phyloP scores from a whole-genome alignment of 2,888 invertebrate genomes.

The Julus scanicus region DNA sequence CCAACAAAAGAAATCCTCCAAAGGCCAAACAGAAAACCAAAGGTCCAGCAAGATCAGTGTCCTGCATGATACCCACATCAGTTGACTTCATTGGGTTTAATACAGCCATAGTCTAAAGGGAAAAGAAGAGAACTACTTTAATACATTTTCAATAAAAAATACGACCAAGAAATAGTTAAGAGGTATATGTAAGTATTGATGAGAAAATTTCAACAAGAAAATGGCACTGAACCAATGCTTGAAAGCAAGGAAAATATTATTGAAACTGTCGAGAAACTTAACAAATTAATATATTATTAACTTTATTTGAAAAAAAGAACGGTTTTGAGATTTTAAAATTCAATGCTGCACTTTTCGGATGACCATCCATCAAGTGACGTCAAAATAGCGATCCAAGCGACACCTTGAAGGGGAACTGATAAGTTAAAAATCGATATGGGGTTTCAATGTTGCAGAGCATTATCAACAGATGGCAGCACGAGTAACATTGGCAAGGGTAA shows the following conservation, averaged over 20 bases:
- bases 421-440: neutral
- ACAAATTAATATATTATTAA: too few species aligned
- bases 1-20: conserved; percentile 71
- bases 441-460: neutral
- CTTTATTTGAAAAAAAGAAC: too few species aligned
- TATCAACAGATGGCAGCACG: neutral
- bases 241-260: too few species aligned
- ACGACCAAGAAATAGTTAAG: too few species aligned
- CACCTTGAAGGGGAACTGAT: neutral
- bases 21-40: conserved; percentile 87
- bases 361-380: neutral
- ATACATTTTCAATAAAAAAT: too few species aligned
- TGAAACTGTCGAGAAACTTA: too few species aligned
- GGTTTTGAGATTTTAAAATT: too few species aligned
- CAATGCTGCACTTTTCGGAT: neutral
- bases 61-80: conserved; percentile 79
- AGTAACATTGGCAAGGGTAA: neutral
- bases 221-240: too few species aligned
- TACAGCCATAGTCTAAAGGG: conserved; percentile 60
- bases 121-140: neutral
- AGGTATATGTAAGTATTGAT: too few species aligned
- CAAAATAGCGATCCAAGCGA: neutral
- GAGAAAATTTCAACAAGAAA: too few species aligned
- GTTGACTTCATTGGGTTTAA: conserved; percentile 71
- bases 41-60: conserved; percentile 93